A percentile compares a stretch with the other conserved stretches of the same genome.
Evolutionary conservation across 2,888 invertebrate genomes (phyloP).

Genomic region (Tromatobia lineatoria): DNA sequence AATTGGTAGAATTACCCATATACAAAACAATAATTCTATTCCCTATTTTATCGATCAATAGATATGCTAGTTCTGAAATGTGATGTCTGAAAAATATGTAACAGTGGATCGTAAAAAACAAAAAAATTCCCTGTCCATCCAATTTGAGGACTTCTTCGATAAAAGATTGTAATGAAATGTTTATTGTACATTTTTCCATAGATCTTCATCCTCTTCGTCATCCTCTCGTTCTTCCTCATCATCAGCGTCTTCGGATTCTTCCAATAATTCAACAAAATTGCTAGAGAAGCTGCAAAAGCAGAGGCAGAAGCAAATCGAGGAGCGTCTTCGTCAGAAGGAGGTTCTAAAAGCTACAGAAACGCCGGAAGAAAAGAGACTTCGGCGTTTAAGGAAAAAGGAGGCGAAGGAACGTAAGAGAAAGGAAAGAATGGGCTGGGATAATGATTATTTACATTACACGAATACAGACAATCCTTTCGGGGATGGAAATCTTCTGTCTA

Average conservation of each 20-base stretch:
- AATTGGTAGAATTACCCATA: no score
- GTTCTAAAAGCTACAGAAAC: conserved; percentile 95
- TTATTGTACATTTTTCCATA: conserved; percentile 43
- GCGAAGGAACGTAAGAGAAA: conserved; percentile 95
- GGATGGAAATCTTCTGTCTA: conserved; percentile 96
- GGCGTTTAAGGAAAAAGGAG: conserved; percentile 96
- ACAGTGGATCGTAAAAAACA: no score
- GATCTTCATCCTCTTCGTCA: conserved; percentile 73
- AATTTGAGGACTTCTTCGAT: no score
- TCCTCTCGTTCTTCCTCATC: conserved; percentile 74
- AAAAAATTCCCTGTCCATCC: no score
- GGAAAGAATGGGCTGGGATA: conserved; percentile 99
- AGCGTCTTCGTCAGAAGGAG: conserved; percentile 90
- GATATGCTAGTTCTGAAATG: no score
- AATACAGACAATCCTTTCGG: conserved; percentile 99
- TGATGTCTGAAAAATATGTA: no score
- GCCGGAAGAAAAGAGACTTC: conserved; percentile 95
- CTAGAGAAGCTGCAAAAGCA: conserved; percentile 92
- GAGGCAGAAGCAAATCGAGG: conserved; percentile 88
- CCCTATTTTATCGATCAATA: no score
- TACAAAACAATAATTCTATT: no score
- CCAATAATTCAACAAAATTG: conserved; percentile 88
- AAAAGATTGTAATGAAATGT: background rate
- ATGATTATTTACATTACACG: conserved; percentile 98
- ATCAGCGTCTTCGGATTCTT: conserved; percentile 82